Evolutionary conservation across 2,888 invertebrate genomes (phyloP).

Genomic region (Corythucha ciliata): DNA sequence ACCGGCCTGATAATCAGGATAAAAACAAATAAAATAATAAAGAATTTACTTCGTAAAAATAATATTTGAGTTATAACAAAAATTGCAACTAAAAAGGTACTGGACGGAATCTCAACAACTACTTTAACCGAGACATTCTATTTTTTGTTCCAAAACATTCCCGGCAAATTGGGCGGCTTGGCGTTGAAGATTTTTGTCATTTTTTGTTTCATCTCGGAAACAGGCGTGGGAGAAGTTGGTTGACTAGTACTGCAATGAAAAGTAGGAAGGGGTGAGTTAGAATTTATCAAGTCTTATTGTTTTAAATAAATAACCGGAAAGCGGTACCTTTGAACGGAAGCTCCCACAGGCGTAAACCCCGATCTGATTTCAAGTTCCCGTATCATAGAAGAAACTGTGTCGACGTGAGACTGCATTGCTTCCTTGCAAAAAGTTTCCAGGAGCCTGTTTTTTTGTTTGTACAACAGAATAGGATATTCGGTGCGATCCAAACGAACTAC

Average conservation of each 20-base stretch:
- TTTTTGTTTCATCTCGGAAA: slow-evolving; percentile 51
- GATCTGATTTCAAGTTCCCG: slow-evolving; percentile 47
- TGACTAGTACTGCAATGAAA: too few species aligned
- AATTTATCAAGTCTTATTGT: not conserved
- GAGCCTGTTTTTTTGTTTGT: slow-evolving; percentile 38
- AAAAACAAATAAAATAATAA: too few species aligned
- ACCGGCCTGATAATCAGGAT: too few species aligned
- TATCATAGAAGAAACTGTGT: slow-evolving; percentile 46
- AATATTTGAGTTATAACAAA: too few species aligned
- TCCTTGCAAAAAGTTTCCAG: slow-evolving; percentile 46
- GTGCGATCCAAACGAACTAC: not conserved
- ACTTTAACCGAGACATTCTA: too few species aligned
- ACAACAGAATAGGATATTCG: not conserved
- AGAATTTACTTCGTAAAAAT: too few species aligned
- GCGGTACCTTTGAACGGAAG: slow-evolving; percentile 37
- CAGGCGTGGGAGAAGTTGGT: slow-evolving; percentile 41
- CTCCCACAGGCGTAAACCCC: too few species aligned
- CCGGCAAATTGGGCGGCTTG: too few species aligned
- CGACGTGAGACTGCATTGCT: slow-evolving; percentile 45
- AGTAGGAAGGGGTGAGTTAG: not conserved
- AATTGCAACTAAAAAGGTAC: too few species aligned
- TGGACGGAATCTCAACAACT: too few species aligned
- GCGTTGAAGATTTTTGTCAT: slow-evolving; percentile 52
- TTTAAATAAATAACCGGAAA: slow-evolving; percentile 39
- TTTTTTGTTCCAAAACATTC: too few species aligned